Evolutionary conservation across 2,888 invertebrate species (phyloP), one percentile per base, ranked within the genome.

Genomic region (Leptinotarsa juncta): DNA sequence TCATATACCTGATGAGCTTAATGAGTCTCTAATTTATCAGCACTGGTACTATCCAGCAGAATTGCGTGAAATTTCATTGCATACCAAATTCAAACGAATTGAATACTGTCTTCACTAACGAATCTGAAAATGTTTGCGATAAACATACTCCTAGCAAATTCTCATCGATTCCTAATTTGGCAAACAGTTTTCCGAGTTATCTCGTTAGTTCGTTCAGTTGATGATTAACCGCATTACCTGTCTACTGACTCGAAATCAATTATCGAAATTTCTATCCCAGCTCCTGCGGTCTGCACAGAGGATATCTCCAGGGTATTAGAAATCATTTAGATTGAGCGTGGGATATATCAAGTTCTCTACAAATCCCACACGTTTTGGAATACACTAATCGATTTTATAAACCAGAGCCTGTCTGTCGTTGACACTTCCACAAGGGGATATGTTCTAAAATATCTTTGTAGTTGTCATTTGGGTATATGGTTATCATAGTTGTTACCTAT

Each of bases 231-330:
- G 70, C 70, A 73, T 77, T 73, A 75, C 71, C 68, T 68, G 57
- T 73, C 73, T 73, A 72, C 71, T 69, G 71, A 73, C 67, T 71
- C 75, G 73, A 73, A 75, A 77, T 77, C 77, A 77, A 77, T 77
- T 77, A 77, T 72, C 75, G 72, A 73, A 72, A 75, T 75, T 73
- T 69, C 75, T 70, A 71, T 60, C 50, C 66, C 72, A 68, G 65
- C 73, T 71, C 67, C 71, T 73, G 73, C 67, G 75, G 75, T 74
- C 69, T 73, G 32, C 62, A 62, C n/a, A 32, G 18, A 26, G 26
- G 2, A 32, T 12, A 14, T 62, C 62, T 32, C 62, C 26, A 5
- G 62, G 32, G 62, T 32, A 32, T 62, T 32, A 7, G 62, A 7
- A 20, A 57, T 57, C n/a, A 20, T 57, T 62, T 4, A n/a, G 14